A percentile compares a stretch with the other conserved stretches of the same genome.
Evolutionary conservation across 2,888 invertebrate species (phyloP).

Genomic region (Tholera decimalis): DNA sequence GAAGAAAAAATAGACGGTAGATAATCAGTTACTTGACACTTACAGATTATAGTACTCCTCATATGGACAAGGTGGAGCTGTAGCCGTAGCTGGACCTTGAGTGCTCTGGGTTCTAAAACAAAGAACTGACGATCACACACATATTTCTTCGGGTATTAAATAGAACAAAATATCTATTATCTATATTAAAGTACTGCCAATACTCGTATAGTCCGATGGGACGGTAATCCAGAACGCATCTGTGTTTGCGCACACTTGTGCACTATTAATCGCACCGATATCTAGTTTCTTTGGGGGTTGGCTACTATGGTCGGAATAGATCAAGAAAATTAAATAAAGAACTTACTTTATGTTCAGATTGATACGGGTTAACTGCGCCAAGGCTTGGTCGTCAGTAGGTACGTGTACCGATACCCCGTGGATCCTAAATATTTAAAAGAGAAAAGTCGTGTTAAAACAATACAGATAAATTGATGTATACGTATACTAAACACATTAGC

Average conservation of each 20-base stretch:
- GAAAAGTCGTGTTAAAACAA: not conserved
- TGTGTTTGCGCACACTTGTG: no score
- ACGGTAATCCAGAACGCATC: no score
- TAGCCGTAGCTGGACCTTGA: no score
- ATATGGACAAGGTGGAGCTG: not conserved
- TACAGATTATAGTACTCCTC: not conserved
- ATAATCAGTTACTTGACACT: not conserved
- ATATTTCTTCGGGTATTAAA: not conserved
- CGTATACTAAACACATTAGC: not conserved
- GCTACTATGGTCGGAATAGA: no score
- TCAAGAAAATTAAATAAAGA: no score
- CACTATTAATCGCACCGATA: no score
- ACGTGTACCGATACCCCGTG: not conserved
- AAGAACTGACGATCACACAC: not conserved
- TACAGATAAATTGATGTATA: not conserved
- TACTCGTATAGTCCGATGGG: no score
- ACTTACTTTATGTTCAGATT: not conserved
- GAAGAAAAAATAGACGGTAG: not conserved
- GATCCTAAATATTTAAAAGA: not conserved
- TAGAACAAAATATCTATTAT: no score
- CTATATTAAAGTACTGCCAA: no score
- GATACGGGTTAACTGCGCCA: fast-evolving
- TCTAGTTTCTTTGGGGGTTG: no score
- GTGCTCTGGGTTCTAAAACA: not conserved
- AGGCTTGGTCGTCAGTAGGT: not conserved